Evolutionary conservation across 2,113 vertebrate species (phyloP), one percentile per base, ranked within the genome.

Genomic region (Caloenas nicobarica): DNA sequence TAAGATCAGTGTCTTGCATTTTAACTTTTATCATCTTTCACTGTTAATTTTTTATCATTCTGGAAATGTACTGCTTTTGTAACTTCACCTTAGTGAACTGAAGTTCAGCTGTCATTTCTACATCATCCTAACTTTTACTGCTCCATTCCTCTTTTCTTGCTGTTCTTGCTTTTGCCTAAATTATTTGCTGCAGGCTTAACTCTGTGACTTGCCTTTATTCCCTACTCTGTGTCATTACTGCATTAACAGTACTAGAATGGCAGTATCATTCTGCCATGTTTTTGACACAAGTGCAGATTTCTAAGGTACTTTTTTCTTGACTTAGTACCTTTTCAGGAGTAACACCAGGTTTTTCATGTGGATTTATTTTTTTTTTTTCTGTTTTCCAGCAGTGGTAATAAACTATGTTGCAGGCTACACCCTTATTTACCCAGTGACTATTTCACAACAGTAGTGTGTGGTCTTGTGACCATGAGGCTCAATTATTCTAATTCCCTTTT

Each of bases 391-490:
- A 33, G 29, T 46, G 34, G 21, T 86, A 90, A 91, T 86, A 90
- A 91, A 57, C 36, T 50, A 2, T 36, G 21, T 88, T 71, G 33
- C 48, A 87, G 54, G 56, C 79, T 77, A 86, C 90, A 81, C 86
- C 90, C 68, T 83, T 89, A 69, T 88, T 92, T 95, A 95, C 36
- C 66, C 72, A 62, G 42, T 79, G 94, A 83, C 93, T 92, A 38
- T 91, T 95, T 85, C 92, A 58, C 81, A 93, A 60, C 62, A 81
- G 61, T 12, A 18, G 23, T 15, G 33, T 84, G 79, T 82, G 66
- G 28, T 89, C 89, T 94, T 96, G 70, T 97, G 91, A 96, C 74
- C 29, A 36, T 57, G 54, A 81, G 65, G 40, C 61, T 91, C 36
- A 5, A 78, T 94, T 73, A 87, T 71, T 94, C 7, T 83, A 86